A percentile compares a stretch with the other conserved stretches of the same genome.
These are phyloP conservation scores for Stictonetta naevosa DNA, from an alignment of 2,113 vertebrate genomes.

Conservation along the genomic window DNA sequence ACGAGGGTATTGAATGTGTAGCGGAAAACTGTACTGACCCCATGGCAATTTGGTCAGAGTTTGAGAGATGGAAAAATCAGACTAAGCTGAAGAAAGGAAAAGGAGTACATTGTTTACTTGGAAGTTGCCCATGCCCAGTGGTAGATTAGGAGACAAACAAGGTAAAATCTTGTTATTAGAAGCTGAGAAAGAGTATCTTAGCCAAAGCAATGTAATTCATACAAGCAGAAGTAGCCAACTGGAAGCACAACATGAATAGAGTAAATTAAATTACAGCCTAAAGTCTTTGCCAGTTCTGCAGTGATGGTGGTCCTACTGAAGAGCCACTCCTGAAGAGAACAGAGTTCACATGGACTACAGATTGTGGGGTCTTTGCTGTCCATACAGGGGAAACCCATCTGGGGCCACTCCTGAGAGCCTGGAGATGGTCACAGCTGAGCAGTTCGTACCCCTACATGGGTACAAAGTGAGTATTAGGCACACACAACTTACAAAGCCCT, in stretches of 20 bases:
- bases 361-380: not conserved
- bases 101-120: not conserved
- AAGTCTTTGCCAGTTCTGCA: not conserved
- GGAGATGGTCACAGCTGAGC: not conserved
- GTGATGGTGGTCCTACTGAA: not conserved
- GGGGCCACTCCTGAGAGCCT: not conserved
- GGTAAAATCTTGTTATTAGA: not conserved
- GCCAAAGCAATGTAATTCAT: not conserved
- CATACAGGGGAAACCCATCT: not conserved
- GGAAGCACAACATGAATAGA: not conserved
- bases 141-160: not conserved
- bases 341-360: no score
- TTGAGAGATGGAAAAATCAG: not conserved
- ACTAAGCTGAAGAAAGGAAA: not conserved
- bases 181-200: not conserved
- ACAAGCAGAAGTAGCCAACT: not conserved
- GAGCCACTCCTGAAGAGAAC: not conserved
- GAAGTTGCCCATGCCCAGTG: not conserved
- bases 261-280: not conserved
- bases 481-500: accelerated
- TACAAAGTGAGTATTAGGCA: not conserved
- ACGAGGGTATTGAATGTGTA: not conserved
- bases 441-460: not conserved
- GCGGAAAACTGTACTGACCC: not conserved
- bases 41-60: not conserved